These are phyloP conservation scores for Poeciliopsis presidionis DNA, from an alignment of 2,797 vertebrate genomes.

Conservation along the genomic window DNA sequence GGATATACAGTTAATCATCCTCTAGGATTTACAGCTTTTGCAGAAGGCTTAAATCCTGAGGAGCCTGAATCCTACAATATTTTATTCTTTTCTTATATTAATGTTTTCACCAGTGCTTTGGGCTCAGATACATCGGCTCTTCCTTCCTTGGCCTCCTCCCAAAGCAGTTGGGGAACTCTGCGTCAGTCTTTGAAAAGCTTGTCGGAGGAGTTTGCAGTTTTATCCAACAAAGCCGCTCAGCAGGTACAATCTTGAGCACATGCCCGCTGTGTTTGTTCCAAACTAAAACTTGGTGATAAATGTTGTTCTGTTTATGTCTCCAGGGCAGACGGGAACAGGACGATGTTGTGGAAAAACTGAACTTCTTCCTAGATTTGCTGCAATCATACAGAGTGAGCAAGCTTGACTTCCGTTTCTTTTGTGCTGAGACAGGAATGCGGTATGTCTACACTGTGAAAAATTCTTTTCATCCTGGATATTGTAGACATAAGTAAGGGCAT, in stretches of 20 bases:
- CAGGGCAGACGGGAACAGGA: constrained; percentile 95
- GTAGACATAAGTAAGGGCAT: not conserved
- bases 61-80: constrained; percentile 23
- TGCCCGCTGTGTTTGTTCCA: constrained; percentile 17
- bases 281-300: constrained; percentile 33
- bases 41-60: constrained; percentile 31
- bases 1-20: constrained; percentile 10
- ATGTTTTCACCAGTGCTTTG: constrained; percentile 80
- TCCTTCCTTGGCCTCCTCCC: constrained; percentile 87
- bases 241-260: constrained; percentile 82
- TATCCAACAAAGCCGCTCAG: constrained; percentile 93
- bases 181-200: constrained; percentile 92
- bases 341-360: constrained; percentile 96
- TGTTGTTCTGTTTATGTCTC: constrained; percentile 46
- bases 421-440: not conserved
- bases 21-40: constrained; percentile 11
- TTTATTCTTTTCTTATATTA: constrained; percentile 20
- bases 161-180: constrained; percentile 88
- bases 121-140: constrained; percentile 90
- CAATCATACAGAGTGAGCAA: constrained; percentile 93
- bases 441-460: not conserved
- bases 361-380: constrained; percentile 95
- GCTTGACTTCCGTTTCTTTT: constrained; percentile 7
- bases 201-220: constrained; percentile 91
- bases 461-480: not conserved